These are phyloP conservation scores for Pangasius krempfi DNA, from an alignment of 2,797 vertebrate species.

Conservation along the genomic window DNA sequence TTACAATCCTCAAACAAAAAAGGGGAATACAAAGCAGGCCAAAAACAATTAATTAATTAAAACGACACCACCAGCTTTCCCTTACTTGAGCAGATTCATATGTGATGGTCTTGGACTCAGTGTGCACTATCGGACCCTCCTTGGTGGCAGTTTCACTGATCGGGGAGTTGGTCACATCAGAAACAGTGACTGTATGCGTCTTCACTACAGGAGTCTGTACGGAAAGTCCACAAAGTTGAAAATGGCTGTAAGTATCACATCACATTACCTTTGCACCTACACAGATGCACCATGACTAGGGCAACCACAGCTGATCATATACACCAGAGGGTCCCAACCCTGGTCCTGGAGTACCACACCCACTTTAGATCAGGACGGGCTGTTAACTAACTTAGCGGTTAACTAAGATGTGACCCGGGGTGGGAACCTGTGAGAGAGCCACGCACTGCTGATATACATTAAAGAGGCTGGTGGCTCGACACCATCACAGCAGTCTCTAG, in stretches of 20 bases:
- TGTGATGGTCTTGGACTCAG: constrained; percentile 97
- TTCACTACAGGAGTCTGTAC: constrained; percentile 89
- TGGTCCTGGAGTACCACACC: background rate
- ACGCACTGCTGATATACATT: background rate
- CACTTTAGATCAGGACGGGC: background rate
- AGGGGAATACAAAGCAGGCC: background rate
- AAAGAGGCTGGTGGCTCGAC: background rate
- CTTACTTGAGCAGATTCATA: constrained; percentile 95
- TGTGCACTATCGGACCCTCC: constrained; percentile 95
- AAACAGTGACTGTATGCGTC: constrained; percentile 95
- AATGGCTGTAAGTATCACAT: background rate
- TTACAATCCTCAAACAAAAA: background rate
- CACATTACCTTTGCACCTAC: background rate
- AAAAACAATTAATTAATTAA: background rate
- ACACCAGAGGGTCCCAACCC: background rate
- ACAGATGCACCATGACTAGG: background rate
- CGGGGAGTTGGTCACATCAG: constrained; percentile 83
- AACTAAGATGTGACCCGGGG: too few species aligned
- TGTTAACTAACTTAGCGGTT: background rate
- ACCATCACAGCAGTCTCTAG: background rate
- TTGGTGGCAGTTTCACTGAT: constrained; percentile 87
- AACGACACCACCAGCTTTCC: background rate
- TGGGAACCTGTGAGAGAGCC: background rate
- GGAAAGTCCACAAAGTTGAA: constrained; percentile 31
- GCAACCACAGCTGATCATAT: background rate